These are phyloP conservation scores for Corythoichthys haematopterus DNA, from an alignment of 2,113 vertebrate genomes.

Conservation along the genomic window DNA sequence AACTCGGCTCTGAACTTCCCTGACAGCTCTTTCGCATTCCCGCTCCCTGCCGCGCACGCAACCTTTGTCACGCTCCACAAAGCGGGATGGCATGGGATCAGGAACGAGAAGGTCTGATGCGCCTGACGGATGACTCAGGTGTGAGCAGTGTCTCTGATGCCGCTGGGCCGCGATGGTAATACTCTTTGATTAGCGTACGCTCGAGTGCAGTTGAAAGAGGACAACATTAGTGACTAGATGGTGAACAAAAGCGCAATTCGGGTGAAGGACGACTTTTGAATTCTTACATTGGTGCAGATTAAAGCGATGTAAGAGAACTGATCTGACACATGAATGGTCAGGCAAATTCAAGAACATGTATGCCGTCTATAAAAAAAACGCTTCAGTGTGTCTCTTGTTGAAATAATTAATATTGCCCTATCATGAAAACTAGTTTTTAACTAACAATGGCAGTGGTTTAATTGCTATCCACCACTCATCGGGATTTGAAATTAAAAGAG, in stretches of 20 bases:
- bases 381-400: too few relatives aligned
- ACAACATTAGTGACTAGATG: neutral
- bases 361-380: too few relatives aligned
- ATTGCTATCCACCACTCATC: too few relatives aligned
- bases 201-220: neutral
- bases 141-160: constrained; percentile 5
- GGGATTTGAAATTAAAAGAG: too few relatives aligned
- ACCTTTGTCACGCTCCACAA: constrained; percentile 51
- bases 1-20: constrained; percentile 53
- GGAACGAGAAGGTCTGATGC: constrained; percentile 16
- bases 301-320: neutral
- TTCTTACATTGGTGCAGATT: neutral
- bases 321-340: neutral
- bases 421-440: too few relatives aligned
- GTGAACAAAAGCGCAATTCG: neutral
- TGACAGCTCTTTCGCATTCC: constrained; percentile 49
- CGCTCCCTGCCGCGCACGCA: constrained; percentile 7
- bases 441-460: too few relatives aligned
- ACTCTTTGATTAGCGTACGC: neutral
- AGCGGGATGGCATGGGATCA: constrained; percentile 27
- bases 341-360: too few relatives aligned
- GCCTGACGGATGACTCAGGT: constrained; percentile 22
- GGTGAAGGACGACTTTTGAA: neutral
- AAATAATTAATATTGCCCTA: too few relatives aligned
- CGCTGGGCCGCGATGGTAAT: neutral